Base-by-base conservation (phyloP, 64 coral and sea anemone genomes). In the Platygyra sinensis region DNA sequence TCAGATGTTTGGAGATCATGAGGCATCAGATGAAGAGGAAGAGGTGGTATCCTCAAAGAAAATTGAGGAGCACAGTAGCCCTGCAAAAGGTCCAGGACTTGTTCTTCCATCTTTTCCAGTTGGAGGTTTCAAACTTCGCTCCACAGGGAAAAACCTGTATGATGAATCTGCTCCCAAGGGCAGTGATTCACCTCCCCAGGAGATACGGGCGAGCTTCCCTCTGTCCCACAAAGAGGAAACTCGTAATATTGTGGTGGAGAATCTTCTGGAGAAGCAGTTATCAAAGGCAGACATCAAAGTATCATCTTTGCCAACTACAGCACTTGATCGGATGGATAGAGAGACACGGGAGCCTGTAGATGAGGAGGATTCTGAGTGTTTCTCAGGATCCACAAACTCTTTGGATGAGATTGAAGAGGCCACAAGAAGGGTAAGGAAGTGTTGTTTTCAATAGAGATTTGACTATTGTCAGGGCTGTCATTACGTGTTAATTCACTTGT, bases 371-470 rank as follows among this genome's bases (percentile, higher is more conserved):
- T 69, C 65, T 8, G 88, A 93, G 17, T 96, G 72, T 10, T 62
- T 94, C 5, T 79, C 82, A 28, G 92, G 77, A 24, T 96, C 95
- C 10, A 82, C 88, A 8, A 96, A 96, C 77, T 96, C 95, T 13
- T 72, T 96, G 59, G 83, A 94, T 75, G 95, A 96, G 28, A 96
- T 96, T 72, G 95, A 94, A 77, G 91, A 96, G 72, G 95, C 95
- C 20, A 78, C 92, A 24, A 90, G 91, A 91, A 90, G 95, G 95
- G 95, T 96, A 84, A 87, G 80, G 29, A 18, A 24, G 22, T 0
- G 2, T 71, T 71, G 6, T 46, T 46, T 46, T 46, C 42, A 46
- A 46, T 46, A 46, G 32, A 84, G 36, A 60, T 36, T 36, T 36
- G 33, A 3, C 33, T 36, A 1, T 36, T 36, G 33, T 36, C 33